These are phyloP conservation scores for Wasmannia auropunctata DNA, from an alignment of 1,140 invertebrate genomes.

Conservation along the genomic window DNA sequence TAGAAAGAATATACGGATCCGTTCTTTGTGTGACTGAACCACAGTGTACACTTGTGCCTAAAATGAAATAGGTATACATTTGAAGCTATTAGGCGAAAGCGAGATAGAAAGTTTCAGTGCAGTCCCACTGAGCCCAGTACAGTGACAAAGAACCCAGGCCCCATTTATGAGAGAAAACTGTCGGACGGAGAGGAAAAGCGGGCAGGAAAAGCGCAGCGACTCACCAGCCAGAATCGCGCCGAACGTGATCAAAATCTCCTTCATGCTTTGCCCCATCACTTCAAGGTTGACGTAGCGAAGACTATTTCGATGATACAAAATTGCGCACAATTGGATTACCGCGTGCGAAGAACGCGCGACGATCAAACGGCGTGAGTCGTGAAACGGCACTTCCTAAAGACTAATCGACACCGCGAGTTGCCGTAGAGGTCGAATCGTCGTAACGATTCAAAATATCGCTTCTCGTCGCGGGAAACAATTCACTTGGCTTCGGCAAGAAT, in stretches of 20 bases:
- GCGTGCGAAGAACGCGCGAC: not conserved
- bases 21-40: too few species aligned
- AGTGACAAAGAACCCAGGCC: too few species aligned
- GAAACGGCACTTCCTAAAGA: not conserved
- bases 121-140: too few species aligned
- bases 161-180: too few species aligned
- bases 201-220: slow-evolving; percentile 21
- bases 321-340: not conserved
- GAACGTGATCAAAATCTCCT: slow-evolving; percentile 77
- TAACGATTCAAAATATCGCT: too few species aligned
- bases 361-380: not conserved
- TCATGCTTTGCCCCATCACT: slow-evolving; percentile 72
- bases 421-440: not conserved
- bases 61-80: too few species aligned
- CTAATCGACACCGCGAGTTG: not conserved
- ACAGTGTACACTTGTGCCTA: too few species aligned
- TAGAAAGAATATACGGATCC: too few species aligned
- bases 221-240: slow-evolving; percentile 80
- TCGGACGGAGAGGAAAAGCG: too few species aligned
- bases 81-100: too few species aligned
- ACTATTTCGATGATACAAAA: not conserved
- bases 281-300: not conserved
- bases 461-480: not conserved
- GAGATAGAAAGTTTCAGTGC: too few species aligned
- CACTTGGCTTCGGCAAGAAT: not conserved